Evolutionary conservation across 92 coral and sea anemone genomes (phyloP), one percentile per base, ranked within the genome.

Genomic region (Palythoa caribaeorum): DNA sequence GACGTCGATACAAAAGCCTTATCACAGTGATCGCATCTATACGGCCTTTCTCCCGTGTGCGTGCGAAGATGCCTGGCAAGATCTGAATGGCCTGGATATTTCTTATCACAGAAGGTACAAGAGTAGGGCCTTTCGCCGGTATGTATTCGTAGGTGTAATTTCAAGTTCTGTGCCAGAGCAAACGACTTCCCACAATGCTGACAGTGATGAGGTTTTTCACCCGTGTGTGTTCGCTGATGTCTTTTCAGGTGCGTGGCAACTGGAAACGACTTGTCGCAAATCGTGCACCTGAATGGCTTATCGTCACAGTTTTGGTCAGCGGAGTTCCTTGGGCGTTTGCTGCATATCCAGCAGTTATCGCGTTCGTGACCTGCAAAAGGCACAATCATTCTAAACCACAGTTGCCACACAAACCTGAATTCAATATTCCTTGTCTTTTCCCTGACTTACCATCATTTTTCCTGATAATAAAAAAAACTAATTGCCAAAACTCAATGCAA

Each of bases 161-260:
- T 80, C 38, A 80, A 51, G 39, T 80, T 80, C 85, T 80, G 85
- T 5, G 76, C 75, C 54, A 80, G 85, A 10, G 85, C 74, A 35
- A 80, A 80, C 19, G 74, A 40, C 11, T 80, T 80, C 28, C 75
- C 75, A 21, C 85, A 80, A 4, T 80, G 75, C 21, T 80, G 75
- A 65, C 85, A 80, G 2, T 65, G 74, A 75, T 80, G 75, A 10
- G 85, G 85, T 48, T 80, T 80, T 7, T 80, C 85, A 44, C 85
- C 85, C 1, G 85, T 80, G 16, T 80, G 85, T 11, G 85, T 80
- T 80, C 85, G 76, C 20, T 80, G 85, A 62, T 80, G 85, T 50
- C 85, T 40, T 21, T 47, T 80, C 76, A 80, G 65, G 76, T 80
- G 85, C 13, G 75, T 75, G 20, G 76, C 39, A 19, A 65, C 85